Conservation (phyloP, 2,113 vertebrate species). For the Sinosuthora webbiana region DNA sequence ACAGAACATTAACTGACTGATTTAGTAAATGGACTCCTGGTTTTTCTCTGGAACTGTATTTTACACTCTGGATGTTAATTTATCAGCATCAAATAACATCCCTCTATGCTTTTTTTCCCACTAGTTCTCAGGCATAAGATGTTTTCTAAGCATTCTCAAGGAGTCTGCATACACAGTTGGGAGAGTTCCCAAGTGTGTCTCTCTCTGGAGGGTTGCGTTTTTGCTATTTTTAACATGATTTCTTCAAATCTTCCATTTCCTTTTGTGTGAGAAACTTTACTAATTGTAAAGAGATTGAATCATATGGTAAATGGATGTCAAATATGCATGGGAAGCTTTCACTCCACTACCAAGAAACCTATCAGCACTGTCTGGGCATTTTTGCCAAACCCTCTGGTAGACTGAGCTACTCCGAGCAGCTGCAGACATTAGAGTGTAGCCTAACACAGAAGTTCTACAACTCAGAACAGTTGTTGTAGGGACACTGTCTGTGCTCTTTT, state of each 20-base stretch:
- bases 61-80: neutral
- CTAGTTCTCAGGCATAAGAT: neutral
- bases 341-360: neutral
- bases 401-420: neutral
- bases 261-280: constrained; percentile 7
- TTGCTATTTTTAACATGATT: neutral
- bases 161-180: neutral
- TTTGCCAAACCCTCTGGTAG: neutral
- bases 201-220: neutral
- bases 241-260: neutral
- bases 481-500: neutral
- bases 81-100: neutral
- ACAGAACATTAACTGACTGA: neutral
- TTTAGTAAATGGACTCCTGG: neutral
- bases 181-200: neutral
- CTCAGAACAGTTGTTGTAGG: neutral
- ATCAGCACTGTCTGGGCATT: neutral
- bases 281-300: neutral
- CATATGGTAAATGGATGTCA: neutral
- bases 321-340: neutral
- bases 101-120: neutral
- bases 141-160: neutral
- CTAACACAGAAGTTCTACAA: neutral
- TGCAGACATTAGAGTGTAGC: neutral
- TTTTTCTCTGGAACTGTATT: neutral